Conservation (phyloP, 2,113 vertebrate genomes). For the Polyodon spathula region DNA sequence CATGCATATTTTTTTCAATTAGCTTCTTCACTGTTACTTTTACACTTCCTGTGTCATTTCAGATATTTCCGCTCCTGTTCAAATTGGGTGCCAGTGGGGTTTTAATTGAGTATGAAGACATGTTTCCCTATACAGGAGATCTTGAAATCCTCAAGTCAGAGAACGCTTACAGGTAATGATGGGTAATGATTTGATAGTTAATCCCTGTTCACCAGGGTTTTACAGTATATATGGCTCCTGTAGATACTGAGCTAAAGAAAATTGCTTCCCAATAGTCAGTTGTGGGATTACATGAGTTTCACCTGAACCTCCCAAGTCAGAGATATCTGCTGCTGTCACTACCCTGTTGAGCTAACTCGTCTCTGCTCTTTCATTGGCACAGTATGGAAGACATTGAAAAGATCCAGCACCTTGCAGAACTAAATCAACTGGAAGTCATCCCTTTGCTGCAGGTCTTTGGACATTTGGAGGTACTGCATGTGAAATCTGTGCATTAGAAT, state of each 20-base stretch:
- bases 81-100: slow-evolving; percentile 54
- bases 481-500: not conserved
- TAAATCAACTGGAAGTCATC: slow-evolving; percentile 54
- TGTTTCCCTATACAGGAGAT: slow-evolving; percentile 64
- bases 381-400: slow-evolving; percentile 51
- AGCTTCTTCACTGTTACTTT: too few relatives aligned
- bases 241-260: too few relatives aligned
- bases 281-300: not conserved
- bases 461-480: slow-evolving; percentile 54
- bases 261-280: too few relatives aligned
- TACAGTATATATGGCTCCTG: not conserved
- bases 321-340: too few relatives aligned
- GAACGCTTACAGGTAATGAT: slow-evolving; percentile 55
- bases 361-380: slow-evolving; percentile 21
- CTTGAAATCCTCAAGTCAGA: slow-evolving; percentile 49
- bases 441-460: slow-evolving; percentile 69
- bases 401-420: slow-evolving; percentile 49
- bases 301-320: not conserved
- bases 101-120: slow-evolving; percentile 68
- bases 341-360: not conserved
- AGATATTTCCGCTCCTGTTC: slow-evolving; percentile 52
- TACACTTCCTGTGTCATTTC: not conserved
- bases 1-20: too few relatives aligned
- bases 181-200: too few relatives aligned
- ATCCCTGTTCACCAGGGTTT: not conserved